Evolutionary conservation across 2,888 invertebrate species (phyloP).

Genomic region (Dione vanillae): DNA sequence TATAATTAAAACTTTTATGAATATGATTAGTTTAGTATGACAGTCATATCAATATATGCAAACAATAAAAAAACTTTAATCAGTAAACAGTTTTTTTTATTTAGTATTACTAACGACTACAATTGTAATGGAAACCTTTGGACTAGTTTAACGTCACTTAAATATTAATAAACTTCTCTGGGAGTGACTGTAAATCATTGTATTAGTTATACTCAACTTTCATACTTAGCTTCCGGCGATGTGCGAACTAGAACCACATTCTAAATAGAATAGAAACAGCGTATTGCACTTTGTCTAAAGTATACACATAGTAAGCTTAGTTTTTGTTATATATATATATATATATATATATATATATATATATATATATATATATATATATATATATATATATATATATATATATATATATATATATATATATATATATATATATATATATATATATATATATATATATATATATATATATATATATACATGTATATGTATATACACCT

Average conservation of each 20-base stretch:
- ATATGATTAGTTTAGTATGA: not conserved
- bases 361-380: too few species aligned
- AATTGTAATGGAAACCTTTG: not conserved
- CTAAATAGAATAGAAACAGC: slow-evolving; percentile 21
- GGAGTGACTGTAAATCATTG: not conserved
- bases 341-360: too few species aligned
- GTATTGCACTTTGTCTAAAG: slow-evolving; percentile 2
- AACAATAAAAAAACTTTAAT: too few species aligned
- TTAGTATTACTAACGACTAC: not conserved
- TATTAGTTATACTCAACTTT: slow-evolving; percentile 11
- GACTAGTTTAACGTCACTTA: not conserved
- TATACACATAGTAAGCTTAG: too few species aligned
- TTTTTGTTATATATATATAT: too few species aligned
- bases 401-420: too few species aligned
- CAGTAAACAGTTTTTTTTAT: too few species aligned
- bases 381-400: too few species aligned
- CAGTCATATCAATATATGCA: not conserved
- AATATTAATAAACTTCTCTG: not conserved
- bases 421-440: too few species aligned
- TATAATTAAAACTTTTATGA: not conserved
- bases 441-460: too few species aligned
- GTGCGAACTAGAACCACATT: slow-evolving; percentile 21
- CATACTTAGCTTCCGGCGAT: slow-evolving; percentile 16
- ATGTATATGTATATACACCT: too few species aligned
- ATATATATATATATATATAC: too few species aligned